A percentile compares a stretch with the other conserved stretches of the same genome.
Conservation (phyloP, 1,140 invertebrate species). For the Euglossa dilemma region DNA sequence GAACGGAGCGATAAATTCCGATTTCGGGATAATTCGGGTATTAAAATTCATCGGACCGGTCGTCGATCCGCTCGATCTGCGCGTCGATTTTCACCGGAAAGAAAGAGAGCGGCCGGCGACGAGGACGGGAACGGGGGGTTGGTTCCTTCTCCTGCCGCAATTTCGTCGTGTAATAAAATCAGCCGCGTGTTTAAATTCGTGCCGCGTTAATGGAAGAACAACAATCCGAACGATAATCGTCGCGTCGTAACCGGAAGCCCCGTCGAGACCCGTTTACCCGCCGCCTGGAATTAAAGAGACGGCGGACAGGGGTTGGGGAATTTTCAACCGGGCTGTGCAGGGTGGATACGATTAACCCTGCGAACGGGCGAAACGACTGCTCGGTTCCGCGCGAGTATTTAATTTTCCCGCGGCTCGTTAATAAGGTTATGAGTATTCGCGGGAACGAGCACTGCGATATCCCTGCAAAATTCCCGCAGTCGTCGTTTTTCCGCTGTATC, state of each 20-base stretch:
- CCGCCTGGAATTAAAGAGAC: not conserved
- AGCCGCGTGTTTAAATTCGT: not conserved
- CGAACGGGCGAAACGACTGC: not conserved
- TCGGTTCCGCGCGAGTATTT: conserved; percentile 8
- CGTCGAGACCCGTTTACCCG: not conserved
- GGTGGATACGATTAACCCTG: conserved; percentile 20
- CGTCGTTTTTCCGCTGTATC: not conserved
- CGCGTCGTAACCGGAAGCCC: not conserved
- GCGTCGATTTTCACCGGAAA: not conserved
- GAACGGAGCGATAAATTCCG: conserved; percentile 21
- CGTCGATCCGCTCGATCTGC: not conserved
- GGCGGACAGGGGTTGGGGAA: not conserved
- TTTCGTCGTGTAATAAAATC: not conserved
- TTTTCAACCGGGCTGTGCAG: conserved; percentile 2
- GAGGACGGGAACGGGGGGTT: not conserved
- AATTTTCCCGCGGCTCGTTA: conserved; percentile 3
- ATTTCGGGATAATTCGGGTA: conserved; percentile 26
- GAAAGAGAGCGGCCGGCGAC: not conserved
- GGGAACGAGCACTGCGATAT: not conserved
- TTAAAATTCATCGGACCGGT: conserved; percentile 26
- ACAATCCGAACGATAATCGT: conserved; percentile 36
- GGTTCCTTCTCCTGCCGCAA: not conserved
- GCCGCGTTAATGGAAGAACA: conserved; percentile 29
- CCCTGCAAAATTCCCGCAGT: not conserved
- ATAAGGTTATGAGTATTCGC: conserved; percentile 8